Evolutionary conservation across 1,140 invertebrate species (phyloP).

Genomic region (Chlorops oryzae): DNA sequence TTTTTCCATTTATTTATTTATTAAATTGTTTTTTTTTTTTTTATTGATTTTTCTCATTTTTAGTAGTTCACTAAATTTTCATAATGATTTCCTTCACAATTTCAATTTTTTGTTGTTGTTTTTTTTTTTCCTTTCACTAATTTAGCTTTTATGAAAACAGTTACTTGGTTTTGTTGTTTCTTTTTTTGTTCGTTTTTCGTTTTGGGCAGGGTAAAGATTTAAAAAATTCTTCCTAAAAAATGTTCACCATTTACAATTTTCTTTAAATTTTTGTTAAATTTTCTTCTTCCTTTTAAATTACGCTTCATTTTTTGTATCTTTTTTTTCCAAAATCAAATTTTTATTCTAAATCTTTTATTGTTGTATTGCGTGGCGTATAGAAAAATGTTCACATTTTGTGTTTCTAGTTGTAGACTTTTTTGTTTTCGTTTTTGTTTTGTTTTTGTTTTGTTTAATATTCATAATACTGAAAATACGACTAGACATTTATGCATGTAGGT

Average conservation of each 20-base stretch:
- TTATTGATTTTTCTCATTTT: too few species aligned
- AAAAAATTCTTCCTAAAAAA: constrained; percentile 4
- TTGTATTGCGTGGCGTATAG: not conserved
- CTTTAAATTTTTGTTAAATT: not conserved
- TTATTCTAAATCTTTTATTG: not conserved
- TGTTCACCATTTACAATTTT: constrained; percentile 1
- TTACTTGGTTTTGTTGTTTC: too few species aligned
- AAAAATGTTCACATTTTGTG: not conserved
- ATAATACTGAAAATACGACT: constrained; percentile 49
- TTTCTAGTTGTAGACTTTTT: constrained; percentile 7
- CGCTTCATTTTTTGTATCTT: constrained; percentile 4
- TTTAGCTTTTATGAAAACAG: too few species aligned
- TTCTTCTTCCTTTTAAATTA: not conserved
- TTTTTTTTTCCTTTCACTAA: too few species aligned
- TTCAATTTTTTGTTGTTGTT: too few species aligned
- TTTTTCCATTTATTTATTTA: too few species aligned
- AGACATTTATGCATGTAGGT: constrained; percentile 39
- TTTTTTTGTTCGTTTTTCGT: too few species aligned
- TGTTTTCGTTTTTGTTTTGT: constrained; percentile 7
- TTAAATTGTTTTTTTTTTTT: too few species aligned
- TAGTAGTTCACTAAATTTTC: too few species aligned
- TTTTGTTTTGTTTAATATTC: constrained; percentile 16
- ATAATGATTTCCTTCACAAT: too few species aligned
- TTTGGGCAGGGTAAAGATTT: too few species aligned
- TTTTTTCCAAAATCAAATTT: constrained; percentile 5